Conservation (phyloP, 2,797 vertebrate species). For the Pogonophryne albipinna region DNA sequence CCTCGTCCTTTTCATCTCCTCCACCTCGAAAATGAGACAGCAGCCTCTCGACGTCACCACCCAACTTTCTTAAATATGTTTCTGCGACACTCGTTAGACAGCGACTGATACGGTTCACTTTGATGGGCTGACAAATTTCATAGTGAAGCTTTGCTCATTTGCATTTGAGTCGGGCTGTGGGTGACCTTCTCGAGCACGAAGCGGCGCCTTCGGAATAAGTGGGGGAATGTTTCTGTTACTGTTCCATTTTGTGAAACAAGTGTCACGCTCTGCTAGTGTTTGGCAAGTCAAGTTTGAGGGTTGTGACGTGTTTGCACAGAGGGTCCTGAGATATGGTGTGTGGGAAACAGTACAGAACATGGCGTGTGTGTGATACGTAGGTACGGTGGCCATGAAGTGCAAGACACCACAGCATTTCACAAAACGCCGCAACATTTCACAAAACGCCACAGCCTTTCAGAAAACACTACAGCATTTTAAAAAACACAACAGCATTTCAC, state of each 20-base stretch:
- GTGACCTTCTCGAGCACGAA: conserved; percentile 11
- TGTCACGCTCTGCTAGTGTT: conserved; percentile 1
- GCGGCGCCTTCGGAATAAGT: neutral
- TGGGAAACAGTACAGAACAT: conserved; percentile 16
- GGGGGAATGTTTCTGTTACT: conserved; percentile 13
- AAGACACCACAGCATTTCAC: no score
- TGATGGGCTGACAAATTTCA: conserved; percentile 47
- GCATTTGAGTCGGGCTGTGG: conserved; percentile 26
- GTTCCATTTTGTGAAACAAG: conserved; percentile 34
- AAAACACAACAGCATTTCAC: no score
- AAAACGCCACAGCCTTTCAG: no score
- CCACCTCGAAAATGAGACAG: conserved; percentile 32
- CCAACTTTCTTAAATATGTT: conserved; percentile 14
- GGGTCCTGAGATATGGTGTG: conserved; percentile 9
- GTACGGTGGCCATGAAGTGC: no score
- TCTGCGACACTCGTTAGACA: conserved; percentile 31
- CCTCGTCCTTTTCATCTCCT: conserved; percentile 26
- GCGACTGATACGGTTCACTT: conserved; percentile 24
- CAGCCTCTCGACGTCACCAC: conserved; percentile 22
- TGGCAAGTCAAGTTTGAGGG: conserved; percentile 12
- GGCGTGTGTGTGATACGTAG: conserved; percentile 18
- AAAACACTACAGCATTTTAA: no score
- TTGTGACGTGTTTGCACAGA: conserved; percentile 37
- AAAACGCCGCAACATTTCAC: no score
- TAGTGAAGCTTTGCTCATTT: conserved; percentile 41